Evolutionary conservation across 2,888 invertebrate genomes (phyloP).

Genomic region (Hipparchia sbordonii): DNA sequence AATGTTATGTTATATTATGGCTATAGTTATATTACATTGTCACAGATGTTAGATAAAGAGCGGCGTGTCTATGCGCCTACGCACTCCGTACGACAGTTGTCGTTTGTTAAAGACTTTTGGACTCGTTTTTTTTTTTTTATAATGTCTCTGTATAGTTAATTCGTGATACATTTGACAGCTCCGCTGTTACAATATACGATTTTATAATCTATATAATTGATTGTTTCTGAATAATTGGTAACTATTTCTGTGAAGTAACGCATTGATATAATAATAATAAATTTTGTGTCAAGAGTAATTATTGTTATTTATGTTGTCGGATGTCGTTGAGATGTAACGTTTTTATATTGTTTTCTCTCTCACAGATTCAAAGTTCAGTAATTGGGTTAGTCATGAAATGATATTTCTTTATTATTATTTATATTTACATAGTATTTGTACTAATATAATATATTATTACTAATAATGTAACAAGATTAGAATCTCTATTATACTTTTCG

Average conservation of each 20-base stretch:
- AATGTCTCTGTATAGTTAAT: conserved; percentile 31
- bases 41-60: conserved; percentile 47
- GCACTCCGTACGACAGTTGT: conserved; percentile 62
- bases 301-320: conserved; percentile 12
- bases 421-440: too few relatives aligned
- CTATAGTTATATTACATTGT: conserved; percentile 20
- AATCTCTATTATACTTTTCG: too few relatives aligned
- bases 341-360: not conserved
- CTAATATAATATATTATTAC: too few relatives aligned
- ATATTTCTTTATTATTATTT: too few relatives aligned
- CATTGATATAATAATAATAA: conserved; percentile 11
- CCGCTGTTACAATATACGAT: conserved; percentile 20
- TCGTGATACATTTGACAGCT: conserved; percentile 38
- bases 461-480: too few relatives aligned
- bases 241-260: conserved; percentile 14
- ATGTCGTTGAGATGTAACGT: not conserved
- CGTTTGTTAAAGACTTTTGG: conserved; percentile 54
- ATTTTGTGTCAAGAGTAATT: conserved; percentile 11
- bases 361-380: not conserved
- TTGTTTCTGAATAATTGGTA: conserved; percentile 20
- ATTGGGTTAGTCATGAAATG: too few relatives aligned
- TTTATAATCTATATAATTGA: conserved; percentile 27
- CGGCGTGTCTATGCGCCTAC: conserved; percentile 66
- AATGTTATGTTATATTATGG: conserved; percentile 30
- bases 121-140: conserved; percentile 50